These are phyloP conservation scores for Microtus pennsylvanicus DNA, from an alignment of 2,113 vertebrate genomes.

Conservation along the genomic window DNA sequence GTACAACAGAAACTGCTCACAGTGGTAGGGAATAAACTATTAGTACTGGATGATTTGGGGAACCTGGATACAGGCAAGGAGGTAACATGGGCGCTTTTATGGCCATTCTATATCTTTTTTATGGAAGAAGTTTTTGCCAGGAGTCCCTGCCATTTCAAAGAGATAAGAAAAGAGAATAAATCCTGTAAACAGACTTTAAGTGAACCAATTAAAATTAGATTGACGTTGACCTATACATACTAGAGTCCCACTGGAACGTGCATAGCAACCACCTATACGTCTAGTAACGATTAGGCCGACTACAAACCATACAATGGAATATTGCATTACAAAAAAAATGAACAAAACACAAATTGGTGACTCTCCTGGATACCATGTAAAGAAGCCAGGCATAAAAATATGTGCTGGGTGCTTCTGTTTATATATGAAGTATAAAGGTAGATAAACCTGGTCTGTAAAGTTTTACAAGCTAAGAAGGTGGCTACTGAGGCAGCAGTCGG, in stretches of 20 bases:
- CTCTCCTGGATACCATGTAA: background rate
- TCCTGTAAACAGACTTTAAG: slow-evolving; percentile 1
- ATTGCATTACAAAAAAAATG: background rate
- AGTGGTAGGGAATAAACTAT: background rate
- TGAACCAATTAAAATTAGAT: slow-evolving; percentile 32
- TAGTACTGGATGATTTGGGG: background rate
- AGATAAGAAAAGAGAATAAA: slow-evolving; percentile 30
- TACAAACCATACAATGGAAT: background rate
- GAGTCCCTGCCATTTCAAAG: background rate
- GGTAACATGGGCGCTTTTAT: background rate
- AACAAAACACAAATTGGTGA: background rate
- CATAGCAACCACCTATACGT: background rate
- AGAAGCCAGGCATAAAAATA: background rate
- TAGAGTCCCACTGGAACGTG: slow-evolving; percentile 19
- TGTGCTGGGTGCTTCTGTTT: background rate
- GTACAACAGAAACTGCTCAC: background rate
- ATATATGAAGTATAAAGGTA: background rate
- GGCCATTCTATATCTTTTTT: background rate
- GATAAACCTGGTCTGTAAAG: background rate
- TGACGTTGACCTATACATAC: background rate
- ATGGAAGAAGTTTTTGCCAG: slow-evolving; percentile 31
- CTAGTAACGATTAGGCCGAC: background rate
- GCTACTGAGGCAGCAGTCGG: background rate
- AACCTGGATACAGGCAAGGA: background rate
- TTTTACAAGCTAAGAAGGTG: background rate